phyloP scores from a whole-genome alignment of 2,113 vertebrate genomes.

The Oryzias woworae region DNA sequence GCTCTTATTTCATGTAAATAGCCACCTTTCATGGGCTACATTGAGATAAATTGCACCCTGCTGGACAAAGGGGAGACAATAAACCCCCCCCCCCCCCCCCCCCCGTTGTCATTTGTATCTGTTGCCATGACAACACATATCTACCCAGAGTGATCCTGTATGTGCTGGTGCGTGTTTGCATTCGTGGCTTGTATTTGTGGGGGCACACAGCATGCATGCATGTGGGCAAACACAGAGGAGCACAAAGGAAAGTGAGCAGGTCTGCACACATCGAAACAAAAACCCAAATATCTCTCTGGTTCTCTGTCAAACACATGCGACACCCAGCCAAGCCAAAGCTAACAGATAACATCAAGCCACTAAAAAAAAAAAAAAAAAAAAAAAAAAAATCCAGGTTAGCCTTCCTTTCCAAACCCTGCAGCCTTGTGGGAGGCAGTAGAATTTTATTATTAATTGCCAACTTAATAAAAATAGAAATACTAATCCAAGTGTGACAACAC shows the following conservation, averaged over 20 bases:
- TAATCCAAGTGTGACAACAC: conserved; percentile 51
- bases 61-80: conserved; percentile 58
- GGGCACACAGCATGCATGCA: neutral
- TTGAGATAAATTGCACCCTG: conserved; percentile 68
- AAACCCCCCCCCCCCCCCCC: conserved; percentile 49
- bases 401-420: conserved; percentile 31
- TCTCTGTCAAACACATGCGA: conserved; percentile 26
- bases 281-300: conserved; percentile 17
- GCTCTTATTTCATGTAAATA: conserved; percentile 70
- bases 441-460: conserved; percentile 47
- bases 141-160: conserved; percentile 8
- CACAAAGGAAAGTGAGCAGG: conserved; percentile 19
- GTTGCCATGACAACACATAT: conserved; percentile 59
- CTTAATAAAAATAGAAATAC: conserved; percentile 32
- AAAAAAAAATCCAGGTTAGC: conserved; percentile 44
- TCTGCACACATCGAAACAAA: conserved; percentile 18
- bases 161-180: conserved; percentile 2
- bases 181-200: conserved; percentile 6
- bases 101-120: conserved; percentile 54
- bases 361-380: conserved; percentile 21
- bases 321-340: conserved; percentile 32
- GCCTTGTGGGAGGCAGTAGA: conserved; percentile 42
- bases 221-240: conserved; percentile 27
- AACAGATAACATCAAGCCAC: conserved; percentile 16
- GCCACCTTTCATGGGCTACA: conserved; percentile 59